Base-by-base conservation (phyloP, 1,140 invertebrate genomes). In the Anoplolepis gracilipes region DNA sequence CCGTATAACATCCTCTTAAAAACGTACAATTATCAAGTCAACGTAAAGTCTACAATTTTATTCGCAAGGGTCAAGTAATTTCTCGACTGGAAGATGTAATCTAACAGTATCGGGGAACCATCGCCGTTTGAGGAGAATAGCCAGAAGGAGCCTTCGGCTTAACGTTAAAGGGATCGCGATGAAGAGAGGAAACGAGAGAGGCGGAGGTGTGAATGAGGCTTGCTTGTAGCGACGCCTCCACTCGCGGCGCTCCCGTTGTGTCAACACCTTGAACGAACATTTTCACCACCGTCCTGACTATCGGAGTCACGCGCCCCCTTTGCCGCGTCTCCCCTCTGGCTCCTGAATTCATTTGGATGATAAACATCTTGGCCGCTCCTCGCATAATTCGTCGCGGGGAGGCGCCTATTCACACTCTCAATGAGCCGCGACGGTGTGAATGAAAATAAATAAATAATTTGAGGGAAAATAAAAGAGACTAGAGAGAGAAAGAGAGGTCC, bases 201-300 rank as follows among this genome's bases (percentile, higher is more conserved):
- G 92, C 92, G 92, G 92, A 94, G 92, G 92, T 93, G 92, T 90
- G 92, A 94, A 93, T 90, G 90, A 93, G 89, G 42, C 77, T 79
- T 69, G 87, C 86, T 82, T 91, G 91, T 88, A 89, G 90, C 42
- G 84, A 92, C 90, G 92, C 90, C 90, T 92, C 89, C 90, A 91
- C 85, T 88, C 89, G 82, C 84, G 85, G 67, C 86, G 79, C 79
- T 91, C 88, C 90, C 86, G 86, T 85, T 89, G 85, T 91, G 92
- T 93, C 92, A 93, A 92, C 92, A 92, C 92, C 89, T 92, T 89
- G 59, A 67, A 90, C 90, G 89, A 88, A 87, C 69, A 85, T 90
- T 88, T 70, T 65, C 89, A 85, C 89, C 75, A 90, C 86, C 75
- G 88, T 79, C 84, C 88, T 61, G 72, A 67, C 76, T 77, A 55